Evolutionary conservation across 1,140 invertebrate genomes (phyloP), one percentile per base, ranked within the genome.

Genomic region (Metopolophium dirhodum): DNA sequence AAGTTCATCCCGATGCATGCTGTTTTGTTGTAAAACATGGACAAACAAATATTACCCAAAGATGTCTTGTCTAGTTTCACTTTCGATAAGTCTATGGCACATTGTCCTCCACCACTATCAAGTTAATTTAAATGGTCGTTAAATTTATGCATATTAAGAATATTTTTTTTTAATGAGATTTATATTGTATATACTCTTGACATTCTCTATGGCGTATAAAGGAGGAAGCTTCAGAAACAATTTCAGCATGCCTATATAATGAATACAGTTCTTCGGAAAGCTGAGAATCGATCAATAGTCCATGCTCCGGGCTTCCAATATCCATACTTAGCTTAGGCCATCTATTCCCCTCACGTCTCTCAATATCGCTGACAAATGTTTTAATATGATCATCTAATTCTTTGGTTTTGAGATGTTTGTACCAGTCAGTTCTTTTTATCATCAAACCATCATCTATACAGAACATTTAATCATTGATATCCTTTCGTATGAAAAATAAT

Each of bases 1-100:
- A 94, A 94, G 35, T 83, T 26, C 37, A 90, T 61, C 2, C 30
- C 49, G 26, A 47, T 49, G 61, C 93, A 94, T 2, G 23, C 26
- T 0, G 57, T 91, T 9, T n/a, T 0, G 14, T 92, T 22, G 23
- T 82, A n/a, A 41, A 88, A 88, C 26, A 88, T 20, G 0, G 90
- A n/a, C 7, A 51, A 23, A 37, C 93, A 94, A n/a, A 47, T 49
- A 6, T 77, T 30, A 18, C 90, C 57, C 57, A 94, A 35, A 11
- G 89, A 77, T 37, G 93, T 94, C 11, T 61, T 26, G 47, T 54
- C 37, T 47, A 94, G 23, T 45, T 93, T 92, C 9, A 94, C 8
- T 8, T 85, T 86, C 3, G 90, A 41, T 47, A 94, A 68, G 0
- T 94, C 45, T 26, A 45, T n/a, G 26, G 90, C 47, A 49, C 93